A percentile compares a stretch with the other conserved stretches of the same genome.
Evolutionary conservation across 2,113 vertebrate species (phyloP).

Genomic region (Sinosuthora webbiana): DNA sequence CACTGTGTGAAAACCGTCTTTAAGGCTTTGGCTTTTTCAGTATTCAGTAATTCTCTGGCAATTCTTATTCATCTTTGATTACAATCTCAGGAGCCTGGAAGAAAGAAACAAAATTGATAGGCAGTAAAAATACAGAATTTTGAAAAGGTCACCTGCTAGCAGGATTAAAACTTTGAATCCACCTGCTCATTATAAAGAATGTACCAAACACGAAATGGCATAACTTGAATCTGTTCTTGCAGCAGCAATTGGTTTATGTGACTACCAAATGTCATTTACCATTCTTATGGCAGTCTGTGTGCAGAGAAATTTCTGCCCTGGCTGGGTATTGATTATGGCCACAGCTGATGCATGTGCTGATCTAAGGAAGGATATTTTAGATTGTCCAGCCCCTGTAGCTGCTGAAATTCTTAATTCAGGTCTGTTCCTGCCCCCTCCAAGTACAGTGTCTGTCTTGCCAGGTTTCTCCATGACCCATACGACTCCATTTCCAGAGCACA

Average conservation of each 20-base stretch:
- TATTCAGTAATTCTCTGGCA: slow-evolving; percentile 60
- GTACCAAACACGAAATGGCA: slow-evolving; percentile 37
- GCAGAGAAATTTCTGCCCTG: neutral
- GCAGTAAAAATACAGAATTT: slow-evolving; percentile 72
- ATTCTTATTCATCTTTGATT: slow-evolving; percentile 64
- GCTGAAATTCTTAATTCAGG: neutral
- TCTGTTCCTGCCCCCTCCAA: neutral
- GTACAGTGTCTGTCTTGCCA: neutral
- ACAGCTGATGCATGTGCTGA: neutral
- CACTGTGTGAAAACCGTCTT: neutral
- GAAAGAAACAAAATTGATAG: slow-evolving; percentile 64
- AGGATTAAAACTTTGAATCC: slow-evolving; percentile 55
- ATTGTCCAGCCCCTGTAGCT: neutral
- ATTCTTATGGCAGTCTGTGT: neutral
- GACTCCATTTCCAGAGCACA: neutral
- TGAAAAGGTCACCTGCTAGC: slow-evolving; percentile 70
- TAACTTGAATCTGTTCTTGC: slow-evolving; percentile 17
- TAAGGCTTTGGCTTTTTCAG: slow-evolving; percentile 37
- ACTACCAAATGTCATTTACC: neutral
- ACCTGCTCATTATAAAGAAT: slow-evolving; percentile 57
- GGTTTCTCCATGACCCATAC: neutral
- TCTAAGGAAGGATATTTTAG: neutral
- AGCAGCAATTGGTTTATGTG: neutral
- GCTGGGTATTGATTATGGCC: neutral
- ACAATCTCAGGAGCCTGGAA: slow-evolving; percentile 58